Conservation (phyloP, 1,140 invertebrate species). For the Elymnias hypermnestra region DNA sequence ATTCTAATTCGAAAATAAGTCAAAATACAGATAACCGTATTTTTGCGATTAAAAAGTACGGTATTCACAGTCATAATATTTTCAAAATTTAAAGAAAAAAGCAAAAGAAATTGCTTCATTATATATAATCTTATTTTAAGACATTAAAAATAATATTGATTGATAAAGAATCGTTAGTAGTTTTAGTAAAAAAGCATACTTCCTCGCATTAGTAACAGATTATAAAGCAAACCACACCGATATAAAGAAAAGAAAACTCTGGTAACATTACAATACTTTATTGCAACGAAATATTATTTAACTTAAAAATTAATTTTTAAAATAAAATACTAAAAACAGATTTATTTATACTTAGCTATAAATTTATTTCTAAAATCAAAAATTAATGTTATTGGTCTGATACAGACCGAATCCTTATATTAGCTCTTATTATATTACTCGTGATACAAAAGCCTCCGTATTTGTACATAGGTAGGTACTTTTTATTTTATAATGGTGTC, state of each 20-base stretch:
- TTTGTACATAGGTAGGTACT: conserved; percentile 27
- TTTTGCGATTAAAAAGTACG: too few relatives aligned
- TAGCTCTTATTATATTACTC: conserved; percentile 18
- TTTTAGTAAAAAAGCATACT: conserved; percentile 1
- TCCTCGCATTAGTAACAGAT: conserved; percentile 2
- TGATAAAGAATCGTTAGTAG: not conserved
- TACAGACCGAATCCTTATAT: conserved; percentile 51
- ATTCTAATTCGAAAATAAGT: too few relatives aligned
- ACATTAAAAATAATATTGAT: too few relatives aligned
- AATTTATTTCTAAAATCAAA: conserved; percentile 9
- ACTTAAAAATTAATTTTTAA: conserved; percentile 3
- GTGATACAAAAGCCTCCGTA: conserved; percentile 30
- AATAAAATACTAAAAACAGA: conserved; percentile 1
- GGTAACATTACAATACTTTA: conserved; percentile 18
- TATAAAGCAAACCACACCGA: conserved; percentile 1
- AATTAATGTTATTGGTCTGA: conserved; percentile 42
- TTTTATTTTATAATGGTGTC: not conserved
- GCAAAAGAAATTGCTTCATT: too few relatives aligned
- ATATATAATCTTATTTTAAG: too few relatives aligned
- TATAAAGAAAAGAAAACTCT: conserved; percentile 12
- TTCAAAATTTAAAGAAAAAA: too few relatives aligned
- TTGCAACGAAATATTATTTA: conserved; percentile 16
- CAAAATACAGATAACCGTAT: too few relatives aligned
- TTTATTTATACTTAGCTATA: not conserved
- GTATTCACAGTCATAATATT: too few relatives aligned